Evolutionary conservation across 1,140 invertebrate species (phyloP).

Genomic region (Aphaenogaster floridana): DNA sequence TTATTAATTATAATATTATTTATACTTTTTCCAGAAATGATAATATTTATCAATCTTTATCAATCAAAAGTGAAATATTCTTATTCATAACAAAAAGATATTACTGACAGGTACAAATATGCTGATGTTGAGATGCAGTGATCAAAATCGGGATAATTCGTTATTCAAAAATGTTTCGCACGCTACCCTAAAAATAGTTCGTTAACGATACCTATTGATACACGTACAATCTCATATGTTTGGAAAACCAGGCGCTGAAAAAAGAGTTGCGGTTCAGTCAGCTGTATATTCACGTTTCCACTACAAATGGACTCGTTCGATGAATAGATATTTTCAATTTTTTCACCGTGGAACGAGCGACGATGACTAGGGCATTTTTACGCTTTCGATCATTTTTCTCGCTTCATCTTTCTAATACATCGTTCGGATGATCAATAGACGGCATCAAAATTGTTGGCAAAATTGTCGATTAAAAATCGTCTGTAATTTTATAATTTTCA

Average conservation of each 20-base stretch:
- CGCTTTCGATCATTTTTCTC: slow-evolving; percentile 12
- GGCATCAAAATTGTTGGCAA: background rate
- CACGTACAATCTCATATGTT: slow-evolving; percentile 3
- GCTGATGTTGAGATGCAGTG: background rate
- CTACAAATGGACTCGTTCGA: slow-evolving; percentile 64
- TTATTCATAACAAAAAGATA: background rate
- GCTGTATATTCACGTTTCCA: slow-evolving; percentile 55
- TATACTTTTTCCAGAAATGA: background rate
- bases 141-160: background rate
- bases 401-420: background rate
- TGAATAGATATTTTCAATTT: slow-evolving; percentile 64
- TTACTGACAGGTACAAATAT: background rate
- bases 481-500: background rate
- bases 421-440: background rate
- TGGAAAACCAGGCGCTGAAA: slow-evolving; percentile 5
- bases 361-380: slow-evolving; percentile 49
- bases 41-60: background rate
- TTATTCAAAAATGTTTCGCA: background rate
- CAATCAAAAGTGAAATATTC: background rate
- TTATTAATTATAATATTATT: slow-evolving; percentile 2
- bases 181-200: slow-evolving; percentile 9
- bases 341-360: background rate
- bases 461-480: background rate
- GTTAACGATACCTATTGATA: slow-evolving; percentile 17
- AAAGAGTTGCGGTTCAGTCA: slow-evolving; percentile 63